These are phyloP conservation scores for Tyrannus savana DNA, from an alignment of 2,113 vertebrate species.

Conservation along the genomic window DNA sequence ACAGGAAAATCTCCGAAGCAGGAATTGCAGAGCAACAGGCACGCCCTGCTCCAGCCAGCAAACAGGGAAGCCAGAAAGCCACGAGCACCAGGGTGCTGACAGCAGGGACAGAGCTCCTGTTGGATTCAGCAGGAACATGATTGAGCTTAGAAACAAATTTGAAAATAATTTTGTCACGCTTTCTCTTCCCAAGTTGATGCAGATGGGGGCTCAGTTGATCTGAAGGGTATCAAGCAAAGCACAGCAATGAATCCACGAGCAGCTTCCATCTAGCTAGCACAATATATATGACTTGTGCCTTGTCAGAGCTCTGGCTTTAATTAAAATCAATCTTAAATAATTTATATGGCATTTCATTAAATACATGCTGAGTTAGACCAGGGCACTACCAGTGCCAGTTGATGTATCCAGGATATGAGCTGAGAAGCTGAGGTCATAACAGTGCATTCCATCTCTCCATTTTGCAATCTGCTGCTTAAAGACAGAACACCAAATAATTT, in stretches of 20 bases:
- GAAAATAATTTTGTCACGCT: background rate
- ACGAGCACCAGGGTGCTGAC: background rate
- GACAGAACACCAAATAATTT: background rate
- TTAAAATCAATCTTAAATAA: slow-evolving; percentile 47
- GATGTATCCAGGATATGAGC: background rate
- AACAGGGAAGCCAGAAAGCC: background rate
- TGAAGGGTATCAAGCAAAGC: background rate
- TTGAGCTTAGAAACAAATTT: background rate
- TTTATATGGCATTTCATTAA: slow-evolving; percentile 30
- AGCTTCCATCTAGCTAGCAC: background rate
- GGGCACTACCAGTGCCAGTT: background rate
- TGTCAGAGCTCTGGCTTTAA: slow-evolving; percentile 21
- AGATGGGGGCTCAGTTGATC: background rate
- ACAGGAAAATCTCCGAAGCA: background rate
- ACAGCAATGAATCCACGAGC: background rate
- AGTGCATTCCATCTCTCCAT: background rate
- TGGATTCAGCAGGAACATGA: background rate
- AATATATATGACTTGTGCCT: background rate
- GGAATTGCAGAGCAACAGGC: background rate
- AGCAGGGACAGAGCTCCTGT: background rate
- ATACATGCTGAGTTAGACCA: background rate
- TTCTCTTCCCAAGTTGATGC: background rate
- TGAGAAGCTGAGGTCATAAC: background rate
- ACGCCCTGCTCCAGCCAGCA: background rate
- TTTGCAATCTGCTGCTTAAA: slow-evolving; percentile 1